Evolutionary conservation across 2,797 vertebrate genomes (phyloP).

Genomic region (Sebastes diaconus): DNA sequence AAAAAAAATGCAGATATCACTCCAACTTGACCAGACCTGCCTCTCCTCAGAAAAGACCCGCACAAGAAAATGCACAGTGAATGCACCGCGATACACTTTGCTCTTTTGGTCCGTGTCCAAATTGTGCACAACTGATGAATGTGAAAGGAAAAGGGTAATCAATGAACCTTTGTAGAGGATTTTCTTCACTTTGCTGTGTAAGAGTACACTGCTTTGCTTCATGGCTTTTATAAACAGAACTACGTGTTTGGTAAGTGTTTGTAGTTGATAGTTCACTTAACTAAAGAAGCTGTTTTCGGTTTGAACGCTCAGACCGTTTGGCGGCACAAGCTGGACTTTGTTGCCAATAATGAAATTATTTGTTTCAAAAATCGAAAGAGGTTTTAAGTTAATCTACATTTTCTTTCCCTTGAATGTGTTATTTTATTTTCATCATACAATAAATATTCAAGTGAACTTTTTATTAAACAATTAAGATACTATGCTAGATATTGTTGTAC

Average conservation of each 20-base stretch:
- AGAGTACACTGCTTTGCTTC: constrained; percentile 98
- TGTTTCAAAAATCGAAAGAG: constrained; percentile 88
- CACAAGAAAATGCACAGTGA: constrained; percentile 89
- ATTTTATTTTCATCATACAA: constrained; percentile 98
- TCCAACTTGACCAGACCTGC: constrained; percentile 48
- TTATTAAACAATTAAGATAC: constrained; percentile 98
- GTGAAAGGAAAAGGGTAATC: constrained; percentile 89
- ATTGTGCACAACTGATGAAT: constrained; percentile 90
- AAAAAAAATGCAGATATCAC: constrained; percentile 39
- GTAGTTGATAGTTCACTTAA: constrained; percentile 95
- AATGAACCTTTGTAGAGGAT: constrained; percentile 88
- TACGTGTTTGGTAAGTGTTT: constrained; percentile 99
- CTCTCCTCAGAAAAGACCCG: constrained; percentile 69
- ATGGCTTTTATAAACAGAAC: constrained; percentile 97
- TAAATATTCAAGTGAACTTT: constrained; percentile 99
- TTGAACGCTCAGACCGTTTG: constrained; percentile 92
- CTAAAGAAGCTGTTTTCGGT: constrained; percentile 94
- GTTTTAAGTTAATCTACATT: constrained; percentile 93
- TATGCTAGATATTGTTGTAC: constrained; percentile 99
- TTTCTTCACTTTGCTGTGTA: constrained; percentile 96
- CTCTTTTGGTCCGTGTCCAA: constrained; percentile 84
- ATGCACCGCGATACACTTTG: constrained; percentile 83
- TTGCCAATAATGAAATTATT: constrained; percentile 97
- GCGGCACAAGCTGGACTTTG: constrained; percentile 99
- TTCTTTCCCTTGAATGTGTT: constrained; percentile 97